Conservation (phyloP, 1,140 invertebrate species). For the Cherax quadricarinatus region DNA sequence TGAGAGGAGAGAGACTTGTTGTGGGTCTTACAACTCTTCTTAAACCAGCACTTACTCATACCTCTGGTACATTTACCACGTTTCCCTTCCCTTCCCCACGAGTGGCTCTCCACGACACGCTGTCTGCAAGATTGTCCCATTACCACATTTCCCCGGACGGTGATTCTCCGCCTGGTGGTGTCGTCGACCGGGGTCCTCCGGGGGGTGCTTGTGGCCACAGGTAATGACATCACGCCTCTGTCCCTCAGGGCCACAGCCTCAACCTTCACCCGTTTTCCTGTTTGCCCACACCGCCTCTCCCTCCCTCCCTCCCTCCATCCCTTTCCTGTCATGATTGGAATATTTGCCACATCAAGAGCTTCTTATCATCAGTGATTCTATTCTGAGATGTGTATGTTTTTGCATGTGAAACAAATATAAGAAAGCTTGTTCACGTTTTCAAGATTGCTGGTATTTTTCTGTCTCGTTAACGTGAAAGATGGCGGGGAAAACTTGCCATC, state of each 20-base stretch:
- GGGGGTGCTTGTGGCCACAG: constrained; percentile 5
- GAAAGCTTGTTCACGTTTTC: no score
- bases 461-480: no score
- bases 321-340: background rate
- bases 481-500: no score
- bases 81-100: background rate
- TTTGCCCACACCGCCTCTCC: background rate
- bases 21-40: no score
- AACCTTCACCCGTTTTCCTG: background rate
- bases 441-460: no score
- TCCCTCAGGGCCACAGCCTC: background rate
- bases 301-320: background rate
- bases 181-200: background rate
- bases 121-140: background rate
- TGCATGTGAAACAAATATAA: no score
- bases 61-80: no score
- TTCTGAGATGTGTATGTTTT: no score
- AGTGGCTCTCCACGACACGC: background rate
- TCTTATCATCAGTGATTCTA: no score
- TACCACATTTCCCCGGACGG: constrained; percentile 2
- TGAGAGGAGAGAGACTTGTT: no score
- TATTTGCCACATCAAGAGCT: no score
- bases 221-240: background rate
- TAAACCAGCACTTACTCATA: no score
- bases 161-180: constrained; percentile 4